Evolutionary conservation across 2,888 invertebrate genomes (phyloP).

Genomic region (Phragmatobia fuliginosa): DNA sequence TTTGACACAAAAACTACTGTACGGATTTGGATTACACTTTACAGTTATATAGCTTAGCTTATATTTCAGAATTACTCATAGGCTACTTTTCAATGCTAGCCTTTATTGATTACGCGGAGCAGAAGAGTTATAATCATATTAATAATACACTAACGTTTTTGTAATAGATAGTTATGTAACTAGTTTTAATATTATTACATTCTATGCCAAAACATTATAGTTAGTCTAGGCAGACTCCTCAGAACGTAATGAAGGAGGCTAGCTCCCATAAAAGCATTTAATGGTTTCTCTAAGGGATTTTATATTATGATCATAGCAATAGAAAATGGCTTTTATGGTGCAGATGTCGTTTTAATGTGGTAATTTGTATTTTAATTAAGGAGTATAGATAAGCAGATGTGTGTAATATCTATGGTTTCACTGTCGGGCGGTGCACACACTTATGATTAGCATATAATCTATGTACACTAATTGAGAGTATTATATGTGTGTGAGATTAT

Average conservation of each 20-base stretch:
- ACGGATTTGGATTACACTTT: too few relatives aligned
- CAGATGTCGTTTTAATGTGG: constrained; percentile 19
- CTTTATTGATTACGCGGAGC: too few relatives aligned
- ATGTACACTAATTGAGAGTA: background rate
- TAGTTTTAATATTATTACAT: background rate
- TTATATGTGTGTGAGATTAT: background rate
- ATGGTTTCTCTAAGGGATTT: constrained; percentile 7
- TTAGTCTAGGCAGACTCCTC: background rate
- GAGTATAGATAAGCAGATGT: background rate
- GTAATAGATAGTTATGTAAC: background rate
- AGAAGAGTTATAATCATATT: background rate
- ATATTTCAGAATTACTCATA: too few relatives aligned
- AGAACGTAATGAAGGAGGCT: constrained; percentile 7
- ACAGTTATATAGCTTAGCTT: too few relatives aligned
- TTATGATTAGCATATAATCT: constrained; percentile 1
- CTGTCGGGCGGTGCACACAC: background rate
- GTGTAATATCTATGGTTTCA: constrained; percentile 1
- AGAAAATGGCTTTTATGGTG: constrained; percentile 5
- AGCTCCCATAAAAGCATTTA: constrained; percentile 9
- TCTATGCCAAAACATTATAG: background rate
- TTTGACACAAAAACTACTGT: too few relatives aligned
- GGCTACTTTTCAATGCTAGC: too few relatives aligned
- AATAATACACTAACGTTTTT: background rate
- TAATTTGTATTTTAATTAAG: constrained; percentile 20
- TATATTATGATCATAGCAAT: constrained; percentile 12